A percentile compares a stretch with the other conserved stretches of the same genome.
Evolutionary conservation across 1,140 invertebrate species (phyloP).

Genomic region (Semibalanus balanoides): DNA sequence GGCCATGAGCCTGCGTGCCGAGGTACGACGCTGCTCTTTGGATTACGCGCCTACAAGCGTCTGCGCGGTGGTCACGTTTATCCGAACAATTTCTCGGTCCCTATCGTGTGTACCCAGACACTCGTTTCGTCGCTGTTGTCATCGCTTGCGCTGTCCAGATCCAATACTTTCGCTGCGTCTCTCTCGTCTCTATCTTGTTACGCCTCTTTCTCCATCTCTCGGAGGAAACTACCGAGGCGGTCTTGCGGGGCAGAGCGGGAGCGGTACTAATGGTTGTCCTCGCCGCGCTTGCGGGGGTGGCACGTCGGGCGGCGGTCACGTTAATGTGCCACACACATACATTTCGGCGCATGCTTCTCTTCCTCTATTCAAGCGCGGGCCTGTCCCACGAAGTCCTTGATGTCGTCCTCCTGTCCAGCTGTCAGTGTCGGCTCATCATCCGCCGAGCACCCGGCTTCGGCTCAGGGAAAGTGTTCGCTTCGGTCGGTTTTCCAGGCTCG

Average conservation of each 20-base stretch:
- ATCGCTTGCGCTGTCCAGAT: constrained; percentile 61
- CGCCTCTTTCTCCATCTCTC: constrained; percentile 10
- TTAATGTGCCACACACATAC: too few species aligned
- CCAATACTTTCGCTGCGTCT: constrained; percentile 29
- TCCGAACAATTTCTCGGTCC: too few species aligned
- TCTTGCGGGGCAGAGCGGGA: too few species aligned
- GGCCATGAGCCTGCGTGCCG: too few species aligned
- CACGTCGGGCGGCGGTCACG: not conserved
- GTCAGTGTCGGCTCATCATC: constrained; percentile 19
- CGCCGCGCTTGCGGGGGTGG: not conserved
- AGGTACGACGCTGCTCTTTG: too few species aligned
- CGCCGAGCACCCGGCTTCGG: constrained; percentile 10
- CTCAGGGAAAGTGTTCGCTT: constrained; percentile 30
- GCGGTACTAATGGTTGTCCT: not conserved
- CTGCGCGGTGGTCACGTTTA: too few species aligned
- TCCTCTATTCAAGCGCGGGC: constrained; percentile 32
- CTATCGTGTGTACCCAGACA: too few species aligned
- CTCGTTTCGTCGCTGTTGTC: too few species aligned
- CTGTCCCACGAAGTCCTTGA: constrained; percentile 76
- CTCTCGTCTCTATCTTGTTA: constrained; percentile 1
- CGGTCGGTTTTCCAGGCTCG: constrained; percentile 30
- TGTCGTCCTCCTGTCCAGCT: constrained; percentile 27
- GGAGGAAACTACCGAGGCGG: too few species aligned
- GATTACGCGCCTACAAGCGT: too few species aligned
- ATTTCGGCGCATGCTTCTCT: constrained; percentile 10